phyloP scores from a whole-genome alignment of 2,797 vertebrate genomes.

The Acanthis flammea region DNA sequence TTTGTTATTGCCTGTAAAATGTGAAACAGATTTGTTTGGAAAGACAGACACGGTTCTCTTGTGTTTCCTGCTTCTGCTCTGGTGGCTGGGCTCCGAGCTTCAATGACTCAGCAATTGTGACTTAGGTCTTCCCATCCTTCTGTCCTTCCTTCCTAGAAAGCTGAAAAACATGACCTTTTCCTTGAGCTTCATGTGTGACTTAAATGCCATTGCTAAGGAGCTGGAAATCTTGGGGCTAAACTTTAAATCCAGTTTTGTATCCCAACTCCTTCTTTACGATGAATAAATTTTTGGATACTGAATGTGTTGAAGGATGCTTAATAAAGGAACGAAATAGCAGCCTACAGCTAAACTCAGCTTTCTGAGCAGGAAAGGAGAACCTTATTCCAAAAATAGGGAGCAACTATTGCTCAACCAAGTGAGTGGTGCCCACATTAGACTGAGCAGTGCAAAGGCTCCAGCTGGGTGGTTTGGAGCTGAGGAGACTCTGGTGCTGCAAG shows the following conservation, averaged over 20 bases:
- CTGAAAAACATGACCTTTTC: background rate
- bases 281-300: background rate
- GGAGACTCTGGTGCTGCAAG: background rate
- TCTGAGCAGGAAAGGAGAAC: background rate
- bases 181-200: background rate
- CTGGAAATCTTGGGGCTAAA: background rate
- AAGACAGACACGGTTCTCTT: fast-evolving
- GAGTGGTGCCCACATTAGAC: background rate
- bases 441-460: background rate
- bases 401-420: background rate
- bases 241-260: background rate
- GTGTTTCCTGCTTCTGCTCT: background rate
- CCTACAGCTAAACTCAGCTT: background rate
- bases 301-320: background rate
- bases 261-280: background rate
- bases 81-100: background rate
- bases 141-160: background rate
- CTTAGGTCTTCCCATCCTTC: background rate
- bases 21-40: background rate
- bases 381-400: background rate
- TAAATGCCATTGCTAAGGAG: background rate
- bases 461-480: background rate
- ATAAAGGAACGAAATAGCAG: background rate
- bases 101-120: background rate
- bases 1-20: background rate